Base-by-base conservation (phyloP, 92 coral and sea anemone species). In the Parazoanthus darwini region DNA sequence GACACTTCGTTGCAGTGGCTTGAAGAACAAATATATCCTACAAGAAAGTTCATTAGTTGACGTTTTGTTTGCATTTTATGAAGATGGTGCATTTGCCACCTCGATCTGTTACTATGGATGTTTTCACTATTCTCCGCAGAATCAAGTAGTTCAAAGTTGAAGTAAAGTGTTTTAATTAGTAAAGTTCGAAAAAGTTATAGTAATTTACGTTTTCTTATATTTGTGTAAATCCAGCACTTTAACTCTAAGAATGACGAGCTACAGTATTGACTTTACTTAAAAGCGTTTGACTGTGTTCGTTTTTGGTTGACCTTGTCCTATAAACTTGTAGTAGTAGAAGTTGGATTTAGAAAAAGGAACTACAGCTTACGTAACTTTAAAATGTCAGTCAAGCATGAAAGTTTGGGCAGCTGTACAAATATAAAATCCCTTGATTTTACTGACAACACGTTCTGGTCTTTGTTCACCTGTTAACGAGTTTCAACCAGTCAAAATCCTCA, bases 1-100 rank as follows among this genome's bases (percentile, higher is more conserved):
- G 11, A 63, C 68, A 63, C 68, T 63, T 63, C 58, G 11, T 10
- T 54, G 59, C 59, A 54, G 2, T 54, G 59, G 59, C 26, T 23
- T 26, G 77, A 25, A 26, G 77, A 4, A 50, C 82, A 54, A 46
- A 1, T 50, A 23, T 43, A 29, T 22, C 48, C 58, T 78, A 33
- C 46, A 77, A 18, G 80, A 77, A 23, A 48, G 37, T 79, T 79
- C 82, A 51, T 51, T 46, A 51, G n/a, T 78, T 9, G 15, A 76
- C n/a, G n/a, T 76, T 76, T 63, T 63, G 74, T 81, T 81, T 81
- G 44, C 74, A 63, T 81, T 81, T 81, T 63, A 81, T 54, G 85
- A 29, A 5, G 26, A 63, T 81, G 74, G 74, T 20, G 74, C 71
- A 81, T 63, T 63, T 63, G 26, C 70, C 26, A 63, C 70, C 59